Conservation (phyloP, 1,140 invertebrate genomes). For the Probaryconus sp. region DNA sequence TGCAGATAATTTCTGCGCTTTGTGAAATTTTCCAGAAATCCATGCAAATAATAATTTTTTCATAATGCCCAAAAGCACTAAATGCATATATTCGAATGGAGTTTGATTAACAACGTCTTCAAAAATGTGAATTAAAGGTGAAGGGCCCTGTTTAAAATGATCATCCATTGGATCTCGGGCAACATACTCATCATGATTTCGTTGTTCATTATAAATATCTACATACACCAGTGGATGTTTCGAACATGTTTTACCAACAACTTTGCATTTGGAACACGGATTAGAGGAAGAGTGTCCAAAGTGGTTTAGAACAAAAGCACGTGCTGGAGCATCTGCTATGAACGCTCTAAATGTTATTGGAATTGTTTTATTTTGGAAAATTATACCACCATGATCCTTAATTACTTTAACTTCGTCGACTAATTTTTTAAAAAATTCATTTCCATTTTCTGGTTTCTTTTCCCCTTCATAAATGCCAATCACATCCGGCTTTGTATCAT, state of each 20-base stretch:
- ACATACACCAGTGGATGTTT: background rate
- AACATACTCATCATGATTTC: constrained; percentile 48
- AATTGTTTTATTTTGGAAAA: constrained; percentile 4
- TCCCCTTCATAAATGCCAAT: constrained; percentile 35
- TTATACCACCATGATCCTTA: constrained; percentile 16
- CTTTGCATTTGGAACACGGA: constrained; percentile 49
- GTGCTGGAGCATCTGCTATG: constrained; percentile 45
- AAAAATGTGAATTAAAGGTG: constrained; percentile 30
- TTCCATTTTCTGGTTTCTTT: constrained; percentile 23
- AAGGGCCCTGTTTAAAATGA: constrained; percentile 35
- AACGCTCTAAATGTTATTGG: constrained; percentile 21
- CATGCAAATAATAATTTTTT: constrained; percentile 30
- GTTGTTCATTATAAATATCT: background rate
- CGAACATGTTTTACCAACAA: constrained; percentile 4
- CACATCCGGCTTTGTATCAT: constrained; percentile 12
- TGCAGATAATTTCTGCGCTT: background rate
- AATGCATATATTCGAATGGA: constrained; percentile 56
- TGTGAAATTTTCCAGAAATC: constrained; percentile 18
- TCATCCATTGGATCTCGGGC: constrained; percentile 16
- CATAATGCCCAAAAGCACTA: constrained; percentile 34
- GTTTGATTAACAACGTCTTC: constrained; percentile 39
- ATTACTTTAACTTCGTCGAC: constrained; percentile 11
- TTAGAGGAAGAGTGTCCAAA: constrained; percentile 14
- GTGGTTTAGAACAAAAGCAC: constrained; percentile 32
- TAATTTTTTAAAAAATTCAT: constrained; percentile 21